Conservation (phyloP, 2,797 vertebrate genomes). For the Carapus acus region DNA sequence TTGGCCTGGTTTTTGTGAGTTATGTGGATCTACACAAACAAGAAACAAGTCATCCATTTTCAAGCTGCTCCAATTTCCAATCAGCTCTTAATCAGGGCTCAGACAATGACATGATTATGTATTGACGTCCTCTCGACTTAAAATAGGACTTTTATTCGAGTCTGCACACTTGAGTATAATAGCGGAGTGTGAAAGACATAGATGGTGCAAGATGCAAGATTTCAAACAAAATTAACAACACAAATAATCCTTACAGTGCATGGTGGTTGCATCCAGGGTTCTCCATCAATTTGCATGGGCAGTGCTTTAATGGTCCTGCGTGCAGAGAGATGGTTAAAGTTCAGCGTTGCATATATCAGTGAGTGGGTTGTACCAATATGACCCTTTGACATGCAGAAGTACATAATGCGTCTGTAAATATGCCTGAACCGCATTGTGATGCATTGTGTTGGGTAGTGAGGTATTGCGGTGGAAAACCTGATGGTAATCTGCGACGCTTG, state of each 20-base stretch:
- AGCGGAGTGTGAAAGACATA: too few species aligned
- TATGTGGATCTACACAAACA: slow-evolving; percentile 79
- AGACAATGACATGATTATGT: too few species aligned
- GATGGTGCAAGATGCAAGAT: too few species aligned
- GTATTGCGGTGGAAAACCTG: slow-evolving; percentile 64
- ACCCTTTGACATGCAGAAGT: too few species aligned
- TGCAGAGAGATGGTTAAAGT: slow-evolving; percentile 1
- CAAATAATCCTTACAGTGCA: slow-evolving; percentile 79
- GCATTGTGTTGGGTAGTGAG: background rate
- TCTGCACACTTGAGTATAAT: too few species aligned
- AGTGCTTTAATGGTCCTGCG: slow-evolving; percentile 82
- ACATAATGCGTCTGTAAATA: background rate
- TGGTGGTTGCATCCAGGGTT: slow-evolving; percentile 94
- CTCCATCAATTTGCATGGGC: slow-evolving; percentile 95
- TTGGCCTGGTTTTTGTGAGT: slow-evolving; percentile 89
- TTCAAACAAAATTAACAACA: background rate
- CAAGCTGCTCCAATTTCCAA: background rate
- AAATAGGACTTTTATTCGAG: too few species aligned
- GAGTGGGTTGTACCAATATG: too few species aligned
- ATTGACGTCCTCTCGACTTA: too few species aligned
- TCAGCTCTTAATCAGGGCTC: background rate
- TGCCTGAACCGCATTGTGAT: background rate
- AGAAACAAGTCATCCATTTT: background rate
- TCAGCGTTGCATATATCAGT: too few species aligned
- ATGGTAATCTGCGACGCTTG: slow-evolving; percentile 86